Evolutionary conservation across 2,113 vertebrate genomes (phyloP).

Genomic region (Gasterosteus nipponicus): DNA sequence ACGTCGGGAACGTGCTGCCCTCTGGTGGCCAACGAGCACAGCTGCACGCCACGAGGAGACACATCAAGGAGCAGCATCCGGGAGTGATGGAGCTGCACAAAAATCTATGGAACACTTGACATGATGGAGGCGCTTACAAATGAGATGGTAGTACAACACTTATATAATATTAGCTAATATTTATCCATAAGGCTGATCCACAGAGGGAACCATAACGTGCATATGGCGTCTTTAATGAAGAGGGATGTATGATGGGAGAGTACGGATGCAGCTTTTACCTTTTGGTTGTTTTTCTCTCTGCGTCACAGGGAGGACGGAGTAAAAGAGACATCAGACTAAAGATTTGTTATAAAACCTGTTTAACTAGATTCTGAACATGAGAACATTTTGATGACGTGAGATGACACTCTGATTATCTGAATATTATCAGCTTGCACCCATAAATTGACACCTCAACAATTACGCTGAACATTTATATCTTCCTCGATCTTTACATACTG

Average conservation of each 20-base stretch:
- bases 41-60: neutral
- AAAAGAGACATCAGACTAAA: neutral
- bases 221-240: neutral
- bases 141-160: neutral
- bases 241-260: neutral
- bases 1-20: constrained; percentile 2
- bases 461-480: neutral
- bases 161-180: no score
- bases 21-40: constrained; percentile 40
- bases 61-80: neutral
- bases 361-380: neutral
- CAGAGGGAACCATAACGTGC: neutral
- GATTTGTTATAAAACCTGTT: neutral
- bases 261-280: neutral
- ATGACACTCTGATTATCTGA: neutral
- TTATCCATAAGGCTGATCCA: neutral
- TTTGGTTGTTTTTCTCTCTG: neutral
- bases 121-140: neutral
- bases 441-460: neutral
- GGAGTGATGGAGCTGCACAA: neutral
- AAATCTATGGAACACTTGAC: neutral
- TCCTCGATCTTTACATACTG: neutral
- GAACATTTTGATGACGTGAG: neutral
- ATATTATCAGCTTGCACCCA: neutral
- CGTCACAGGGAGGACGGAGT: neutral